Percentiles rank a stretch among this genome's conserved stretches.
These are phyloP conservation scores for Acanthochromis polyacanthus DNA, from an alignment of 2,113 vertebrate genomes.

Conservation along the genomic window DNA sequence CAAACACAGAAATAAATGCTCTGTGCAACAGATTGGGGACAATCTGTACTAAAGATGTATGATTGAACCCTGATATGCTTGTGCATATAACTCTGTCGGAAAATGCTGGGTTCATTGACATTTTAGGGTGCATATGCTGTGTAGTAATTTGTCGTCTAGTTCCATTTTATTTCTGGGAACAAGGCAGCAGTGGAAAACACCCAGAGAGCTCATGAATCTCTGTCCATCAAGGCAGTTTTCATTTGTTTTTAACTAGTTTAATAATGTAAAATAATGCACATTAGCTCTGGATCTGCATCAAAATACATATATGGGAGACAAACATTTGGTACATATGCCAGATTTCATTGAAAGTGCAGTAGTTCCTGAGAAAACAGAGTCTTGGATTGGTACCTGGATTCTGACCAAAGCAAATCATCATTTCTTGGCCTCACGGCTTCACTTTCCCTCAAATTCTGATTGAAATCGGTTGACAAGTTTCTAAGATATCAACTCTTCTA, in stretches of 20 bases:
- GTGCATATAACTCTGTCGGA: not conserved
- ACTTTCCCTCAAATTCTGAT: not conserved
- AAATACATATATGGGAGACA: slow-evolving; percentile 18
- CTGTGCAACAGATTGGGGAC: slow-evolving; percentile 42
- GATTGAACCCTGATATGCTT: not conserved
- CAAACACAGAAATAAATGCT: slow-evolving; percentile 32
- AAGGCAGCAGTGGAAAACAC: not conserved
- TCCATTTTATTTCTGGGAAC: not conserved
- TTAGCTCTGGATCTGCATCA: slow-evolving; percentile 17
- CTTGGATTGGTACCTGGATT: not conserved
- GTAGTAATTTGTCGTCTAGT: not conserved
- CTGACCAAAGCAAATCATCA: slow-evolving; percentile 8
- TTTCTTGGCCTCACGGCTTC: slow-evolving; percentile 19
- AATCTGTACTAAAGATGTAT: slow-evolving; percentile 1
- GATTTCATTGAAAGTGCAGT: not conserved
- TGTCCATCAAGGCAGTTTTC: not conserved
- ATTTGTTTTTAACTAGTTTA: slow-evolving; percentile 11
- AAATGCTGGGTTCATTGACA: not conserved
- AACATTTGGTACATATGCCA: slow-evolving; percentile 2
- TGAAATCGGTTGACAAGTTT: slow-evolving; percentile 11
- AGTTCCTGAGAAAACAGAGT: slow-evolving; percentile 14
- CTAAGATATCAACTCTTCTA: not conserved
- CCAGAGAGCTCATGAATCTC: not conserved
- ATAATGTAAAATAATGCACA: slow-evolving; percentile 11
- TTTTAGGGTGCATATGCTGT: not conserved